Base-by-base conservation (phyloP, 2,888 invertebrate genomes). In the Pherbina coryleti region DNA sequence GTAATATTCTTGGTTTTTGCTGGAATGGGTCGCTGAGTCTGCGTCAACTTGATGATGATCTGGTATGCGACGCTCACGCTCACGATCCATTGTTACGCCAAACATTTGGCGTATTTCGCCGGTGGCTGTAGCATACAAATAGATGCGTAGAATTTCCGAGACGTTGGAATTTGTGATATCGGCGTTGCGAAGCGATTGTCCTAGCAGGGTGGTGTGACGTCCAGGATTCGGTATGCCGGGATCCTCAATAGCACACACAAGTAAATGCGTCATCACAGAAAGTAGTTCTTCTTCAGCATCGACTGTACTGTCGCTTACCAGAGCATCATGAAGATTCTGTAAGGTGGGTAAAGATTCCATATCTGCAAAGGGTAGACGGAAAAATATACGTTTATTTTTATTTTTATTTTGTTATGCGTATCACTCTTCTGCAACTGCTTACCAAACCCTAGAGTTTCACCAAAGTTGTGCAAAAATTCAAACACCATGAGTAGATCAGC, bases 381-480 rank as follows among this genome's bases (percentile, higher is more conserved):
- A 49, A 60, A 57, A 19, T 19, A 31, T 25, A 5, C n/a, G n/a
- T 74, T 14, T 51, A 1, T 25, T 49, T 64, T 49, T 28, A n/a
- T n/a, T n/a, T n/a, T n/a, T n/a, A 64, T 1, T 8, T 37, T 67
- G 34, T 28, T 31, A 37, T 34, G 64, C 17, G 2, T 11, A 11
- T 31, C 2, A 34, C 25, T n/a, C 31, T 14, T 3, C 22, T 34
- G 34, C 22, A 51, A 67, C 3, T 53, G 88, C 94, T 92, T 86
- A 96, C 96, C 96, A 86, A 98, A 97, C 75, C 97, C 98, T 1
- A 99, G 91, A 0, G 97, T 97, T 89, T 97, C 96, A 72, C 97
- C 97, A 87, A 99, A 99, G 91, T 98, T 98, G 85, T 98, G 96
- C 82, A 98, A 91, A 89, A 99, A 99, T 91, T 99, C 98, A 86